phyloP scores from a whole-genome alignment of 35 echinoderm and acorn worm species.

The Apostichopus japonicus region DNA sequence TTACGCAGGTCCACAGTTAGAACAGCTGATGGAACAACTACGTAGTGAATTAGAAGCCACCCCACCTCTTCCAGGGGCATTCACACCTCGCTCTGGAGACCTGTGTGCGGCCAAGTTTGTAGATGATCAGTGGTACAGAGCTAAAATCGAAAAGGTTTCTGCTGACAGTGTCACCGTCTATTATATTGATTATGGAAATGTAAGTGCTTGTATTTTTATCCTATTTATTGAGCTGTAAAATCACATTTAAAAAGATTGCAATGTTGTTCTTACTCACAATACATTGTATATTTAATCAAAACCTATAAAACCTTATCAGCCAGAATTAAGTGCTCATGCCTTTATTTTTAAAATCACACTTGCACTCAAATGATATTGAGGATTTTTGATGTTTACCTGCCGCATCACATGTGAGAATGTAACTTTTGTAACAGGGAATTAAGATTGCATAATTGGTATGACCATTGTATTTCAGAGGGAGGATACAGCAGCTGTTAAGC shows the following conservation, averaged over 20 bases:
- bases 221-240: no score
- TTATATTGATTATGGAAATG: constrained; percentile 98
- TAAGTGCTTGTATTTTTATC: constrained; percentile 55
- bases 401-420: no score
- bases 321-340: no score
- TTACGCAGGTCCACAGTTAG: constrained; percentile 78
- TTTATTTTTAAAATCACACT: no score
- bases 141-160: constrained; percentile 77
- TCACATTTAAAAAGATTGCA: no score
- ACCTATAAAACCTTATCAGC: no score
- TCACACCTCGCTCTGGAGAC: constrained; percentile 74
- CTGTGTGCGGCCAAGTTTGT: constrained; percentile 89
- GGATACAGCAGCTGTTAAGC: constrained; percentile 37
- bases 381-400: no score
- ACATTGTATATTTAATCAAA: no score
- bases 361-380: no score
- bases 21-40: constrained; percentile 91
- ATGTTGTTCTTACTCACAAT: no score
- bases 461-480: constrained; percentile 64
- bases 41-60: constrained; percentile 68
- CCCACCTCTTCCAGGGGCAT: constrained; percentile 82
- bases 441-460: no score
- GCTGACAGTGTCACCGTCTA: constrained; percentile 61
- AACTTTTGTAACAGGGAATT: no score
- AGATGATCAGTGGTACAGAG: constrained; percentile 93